Evolutionary conservation across 2,797 vertebrate genomes (phyloP).

Genomic region (Gastrophryne carolinensis): DNA sequence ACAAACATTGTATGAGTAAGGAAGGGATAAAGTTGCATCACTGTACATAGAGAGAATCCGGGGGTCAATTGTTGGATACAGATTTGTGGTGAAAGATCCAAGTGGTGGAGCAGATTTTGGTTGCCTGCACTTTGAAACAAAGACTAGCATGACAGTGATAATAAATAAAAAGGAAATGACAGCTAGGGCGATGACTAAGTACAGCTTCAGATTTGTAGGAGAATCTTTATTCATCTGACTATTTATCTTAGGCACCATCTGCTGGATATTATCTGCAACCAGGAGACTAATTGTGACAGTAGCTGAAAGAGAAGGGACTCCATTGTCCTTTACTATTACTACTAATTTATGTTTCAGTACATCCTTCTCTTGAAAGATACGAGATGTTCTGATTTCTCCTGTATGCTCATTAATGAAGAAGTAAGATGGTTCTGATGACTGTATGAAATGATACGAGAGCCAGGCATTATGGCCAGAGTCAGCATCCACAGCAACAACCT

Average conservation of each 20-base stretch:
- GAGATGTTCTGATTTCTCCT: constrained; percentile 55
- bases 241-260: constrained; percentile 53
- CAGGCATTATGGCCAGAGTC: constrained; percentile 60
- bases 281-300: constrained; percentile 53
- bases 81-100: constrained; percentile 1
- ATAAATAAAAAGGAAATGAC: constrained; percentile 67
- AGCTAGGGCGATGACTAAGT: constrained; percentile 57
- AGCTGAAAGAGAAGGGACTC: constrained; percentile 53
- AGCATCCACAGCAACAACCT: constrained; percentile 58
- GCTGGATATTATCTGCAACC: constrained; percentile 57
- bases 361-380: constrained; percentile 57
- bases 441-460: constrained; percentile 53
- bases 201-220: constrained; percentile 50
- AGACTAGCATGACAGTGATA: constrained; percentile 9
- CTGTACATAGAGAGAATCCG: constrained; percentile 13
- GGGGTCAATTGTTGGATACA: constrained; percentile 26
- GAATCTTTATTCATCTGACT: constrained; percentile 36
- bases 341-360: constrained; percentile 40
- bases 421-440: constrained; percentile 41
- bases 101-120: neutral
- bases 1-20: constrained; percentile 40
- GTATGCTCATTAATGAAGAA: constrained; percentile 55
- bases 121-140: constrained; percentile 30
- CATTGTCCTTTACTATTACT: constrained; percentile 58
- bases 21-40: constrained; percentile 14